Percentiles rank a stretch among this genome's conserved stretches.
phyloP scores from a whole-genome alignment of 2,888 invertebrate species.

The Acronicta alni region DNA sequence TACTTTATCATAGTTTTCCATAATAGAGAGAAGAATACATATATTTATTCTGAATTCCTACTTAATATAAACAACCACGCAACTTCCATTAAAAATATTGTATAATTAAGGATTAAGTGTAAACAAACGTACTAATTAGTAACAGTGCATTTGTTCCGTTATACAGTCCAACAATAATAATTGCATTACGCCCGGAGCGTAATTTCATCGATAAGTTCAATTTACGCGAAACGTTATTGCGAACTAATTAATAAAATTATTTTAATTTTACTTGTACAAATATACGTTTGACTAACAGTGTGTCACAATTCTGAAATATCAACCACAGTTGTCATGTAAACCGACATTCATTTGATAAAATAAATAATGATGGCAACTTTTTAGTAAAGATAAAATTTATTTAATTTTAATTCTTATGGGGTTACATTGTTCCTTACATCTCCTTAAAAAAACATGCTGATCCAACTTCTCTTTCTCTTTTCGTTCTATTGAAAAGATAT shows the following conservation, averaged over 20 bases:
- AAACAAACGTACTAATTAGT: constrained; percentile 61
- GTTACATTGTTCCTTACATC: too few relatives aligned
- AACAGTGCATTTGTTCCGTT: constrained; percentile 67
- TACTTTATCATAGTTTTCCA: too few relatives aligned
- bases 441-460: too few relatives aligned
- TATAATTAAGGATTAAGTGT: constrained; percentile 35
- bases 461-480: too few relatives aligned
- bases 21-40: too few relatives aligned
- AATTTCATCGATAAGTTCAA: constrained; percentile 73
- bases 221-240: constrained; percentile 72
- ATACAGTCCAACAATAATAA: constrained; percentile 62
- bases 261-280: constrained; percentile 67
- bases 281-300: constrained; percentile 59
- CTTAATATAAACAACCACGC: neutral
- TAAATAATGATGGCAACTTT: constrained; percentile 5
- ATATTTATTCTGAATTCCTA: neutral
- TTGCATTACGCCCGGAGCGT: constrained; percentile 65
- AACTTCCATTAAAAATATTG: constrained; percentile 16
- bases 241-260: constrained; percentile 76
- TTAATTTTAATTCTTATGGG: too few relatives aligned
- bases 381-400: too few relatives aligned
- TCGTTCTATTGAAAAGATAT: too few relatives aligned
- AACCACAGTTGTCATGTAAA: constrained; percentile 31
- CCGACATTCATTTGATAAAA: constrained; percentile 19
- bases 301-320: constrained; percentile 58